Evolutionary conservation across 2,113 vertebrate species (phyloP), one percentile per base, ranked within the genome.

Genomic region (Heterotilapia buettikoferi): DNA sequence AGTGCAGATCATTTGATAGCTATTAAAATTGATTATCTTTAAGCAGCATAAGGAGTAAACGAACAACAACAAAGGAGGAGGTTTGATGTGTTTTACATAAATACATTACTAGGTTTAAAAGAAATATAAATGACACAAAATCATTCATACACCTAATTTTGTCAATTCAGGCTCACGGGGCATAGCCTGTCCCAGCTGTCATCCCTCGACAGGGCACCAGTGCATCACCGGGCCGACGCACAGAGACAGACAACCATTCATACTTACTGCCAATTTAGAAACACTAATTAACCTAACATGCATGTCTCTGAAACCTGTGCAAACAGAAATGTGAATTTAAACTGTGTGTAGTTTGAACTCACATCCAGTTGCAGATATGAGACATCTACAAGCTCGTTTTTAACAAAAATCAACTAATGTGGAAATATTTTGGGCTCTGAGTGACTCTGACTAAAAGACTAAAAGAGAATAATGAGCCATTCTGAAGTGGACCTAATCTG

Each of bases 361-460:
- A 1, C 31, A 36, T 66, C 10, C 18, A 7, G 61, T 5, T 38
- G n/a, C 36, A 43, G 38, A 71, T 71, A 21, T 71, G 12, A 71
- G 66, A 43, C 1, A 3, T 43, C 38, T 71, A 71, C 36, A 43
- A 9, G n/a, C n/a, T 40, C 0, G 38, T 43, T 14, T 33, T 71
- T 68, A 40, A 68, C 36, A 68, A 68, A 40, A 21, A 40, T 68
- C 19, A 0, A 68, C 33, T 21, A 68, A 66, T 0, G 0, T 38
- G 6, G 4, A 66, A 38, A 19, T 66, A 66, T 21, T 66, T 66
- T 66, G 6, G 6, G 10, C 33, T 66, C 10, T 13, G 33, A 68
- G 31, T 12, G 61, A 38, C 61, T 12, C 31, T 10, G 56, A 31
- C 57, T 61, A 61, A 56, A 56, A 2, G 5, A 29, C 24, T 57